These are phyloP conservation scores for Liodrosophila aerea DNA, from an alignment of 2,888 invertebrate species.

Conservation along the genomic window DNA sequence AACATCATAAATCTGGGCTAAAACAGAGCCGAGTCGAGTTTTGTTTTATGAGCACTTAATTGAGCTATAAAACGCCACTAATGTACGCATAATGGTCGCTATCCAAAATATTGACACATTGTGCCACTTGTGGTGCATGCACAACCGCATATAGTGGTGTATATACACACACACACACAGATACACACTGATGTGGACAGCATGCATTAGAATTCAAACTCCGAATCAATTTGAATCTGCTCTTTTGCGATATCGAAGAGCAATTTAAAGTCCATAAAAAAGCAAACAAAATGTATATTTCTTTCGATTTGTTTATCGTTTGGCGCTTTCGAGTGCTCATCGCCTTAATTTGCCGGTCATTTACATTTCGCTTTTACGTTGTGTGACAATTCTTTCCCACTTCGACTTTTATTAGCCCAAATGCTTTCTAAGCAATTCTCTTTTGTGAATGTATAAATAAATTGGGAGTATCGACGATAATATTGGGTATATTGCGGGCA, in stretches of 20 bases:
- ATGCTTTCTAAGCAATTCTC: conserved; percentile 60
- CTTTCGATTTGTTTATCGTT: conserved; percentile 18
- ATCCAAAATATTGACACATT: conserved; percentile 39
- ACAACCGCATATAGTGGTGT: no score
- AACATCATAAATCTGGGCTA: conserved; percentile 25
- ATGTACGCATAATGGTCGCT: conserved; percentile 48
- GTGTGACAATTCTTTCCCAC: conserved; percentile 42
- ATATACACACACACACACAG: conserved; percentile 6
- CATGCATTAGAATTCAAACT: conserved; percentile 11
- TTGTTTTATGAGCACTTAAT: conserved; percentile 64
- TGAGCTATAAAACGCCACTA: conserved; percentile 60
- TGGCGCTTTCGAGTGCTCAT: conserved; percentile 17
- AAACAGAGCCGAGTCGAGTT: conserved; percentile 16
- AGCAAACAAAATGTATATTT: conserved; percentile 20
- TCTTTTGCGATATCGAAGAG: conserved; percentile 2
- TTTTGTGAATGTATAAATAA: conserved; percentile 30
- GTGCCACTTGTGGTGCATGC: conserved; percentile 23
- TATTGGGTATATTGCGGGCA: no score
- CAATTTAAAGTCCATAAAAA: conserved; percentile 4
- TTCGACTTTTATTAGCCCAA: conserved; percentile 48
- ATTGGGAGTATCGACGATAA: conserved; percentile 18
- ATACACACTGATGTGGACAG: conserved; percentile 3
- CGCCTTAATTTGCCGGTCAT: conserved; percentile 48
- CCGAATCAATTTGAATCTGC: conserved; percentile 18
- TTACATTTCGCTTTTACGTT: conserved; percentile 57